Evolutionary conservation across 2,113 vertebrate genomes (phyloP).

Genomic region (Xyliphius kryptos): DNA sequence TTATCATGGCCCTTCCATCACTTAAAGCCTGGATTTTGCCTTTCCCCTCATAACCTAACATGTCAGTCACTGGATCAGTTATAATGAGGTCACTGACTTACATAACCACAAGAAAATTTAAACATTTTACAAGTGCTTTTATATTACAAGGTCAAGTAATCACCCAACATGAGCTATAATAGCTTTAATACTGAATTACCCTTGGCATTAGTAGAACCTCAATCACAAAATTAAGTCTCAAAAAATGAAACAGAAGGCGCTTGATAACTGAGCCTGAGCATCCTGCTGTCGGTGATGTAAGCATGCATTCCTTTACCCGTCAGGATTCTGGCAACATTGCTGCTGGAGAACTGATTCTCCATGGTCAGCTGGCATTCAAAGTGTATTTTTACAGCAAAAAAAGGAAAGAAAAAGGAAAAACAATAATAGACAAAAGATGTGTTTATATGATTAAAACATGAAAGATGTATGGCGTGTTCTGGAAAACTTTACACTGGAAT

Average conservation of each 20-base stretch:
- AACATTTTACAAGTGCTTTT: conserved; percentile 26
- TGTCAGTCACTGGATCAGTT: conserved; percentile 14
- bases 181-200: conserved; percentile 17
- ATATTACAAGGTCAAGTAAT: conserved; percentile 21
- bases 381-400: conserved; percentile 10
- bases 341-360: neutral
- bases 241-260: conserved; percentile 15
- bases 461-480: too few species aligned
- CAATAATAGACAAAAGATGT: too few species aligned
- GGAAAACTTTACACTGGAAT: too few species aligned
- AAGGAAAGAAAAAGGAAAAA: neutral
- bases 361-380: neutral
- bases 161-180: neutral
- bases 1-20: neutral
- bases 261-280: conserved; percentile 9
- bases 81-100: neutral
- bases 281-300: conserved; percentile 10
- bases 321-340: conserved; percentile 4
- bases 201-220: conserved; percentile 3
- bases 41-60: conserved; percentile 12
- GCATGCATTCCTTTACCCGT: conserved; percentile 1
- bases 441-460: too few species aligned
- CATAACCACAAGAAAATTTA: conserved; percentile 3
- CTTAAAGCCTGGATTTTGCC: conserved; percentile 4
- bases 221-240: conserved; percentile 3